Evolutionary conservation across 2,113 vertebrate genomes (phyloP), one percentile per base, ranked within the genome.

Genomic region (Pteropus alecto): DNA sequence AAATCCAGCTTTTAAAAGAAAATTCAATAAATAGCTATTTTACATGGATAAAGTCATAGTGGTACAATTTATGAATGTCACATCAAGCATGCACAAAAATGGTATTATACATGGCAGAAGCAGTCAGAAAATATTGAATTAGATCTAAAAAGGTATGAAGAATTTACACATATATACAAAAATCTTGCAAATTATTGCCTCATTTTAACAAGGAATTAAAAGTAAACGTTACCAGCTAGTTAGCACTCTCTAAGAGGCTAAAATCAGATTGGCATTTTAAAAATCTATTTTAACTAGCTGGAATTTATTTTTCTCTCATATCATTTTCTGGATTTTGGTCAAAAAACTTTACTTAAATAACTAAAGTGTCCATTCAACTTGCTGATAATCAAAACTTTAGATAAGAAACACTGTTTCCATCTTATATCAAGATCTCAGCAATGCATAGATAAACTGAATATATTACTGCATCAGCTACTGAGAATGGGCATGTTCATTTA

Each of bases 141-240:
- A 98, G 98, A 98, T 98, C 98, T 98, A 98, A 98, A 98, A 98
- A 98, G 98, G 98, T 98, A 98, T 97, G 98, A 98, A 98, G 98
- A 99, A 98, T 98, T 99, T 99, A 99, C 99, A 99, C 98, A 99
- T 99, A 99, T 99, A 99, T 99, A 99, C 99, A 99, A 99, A 98
- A 98, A 98, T 98, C 98, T 98, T 98, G 98, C 98, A 99, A 99
- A 99, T 99, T 99, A 99, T 99, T 99, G 99, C 99, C 99, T 99
- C 99, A 98, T 99, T 99, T 99, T 99, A 99, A 99, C 98, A 99
- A 99, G 98, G 98, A 99, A 99, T 99, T 98, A 98, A 99, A 99
- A 99, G 98, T 99, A 99, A 99, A 99, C 97, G 18, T 99, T 97
- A 97, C 94, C 98, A 98, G 98, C 98, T 98, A 98, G 98, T 95